Conservation (phyloP, 2,113 vertebrate species). For the Actenoides hombroni region DNA sequence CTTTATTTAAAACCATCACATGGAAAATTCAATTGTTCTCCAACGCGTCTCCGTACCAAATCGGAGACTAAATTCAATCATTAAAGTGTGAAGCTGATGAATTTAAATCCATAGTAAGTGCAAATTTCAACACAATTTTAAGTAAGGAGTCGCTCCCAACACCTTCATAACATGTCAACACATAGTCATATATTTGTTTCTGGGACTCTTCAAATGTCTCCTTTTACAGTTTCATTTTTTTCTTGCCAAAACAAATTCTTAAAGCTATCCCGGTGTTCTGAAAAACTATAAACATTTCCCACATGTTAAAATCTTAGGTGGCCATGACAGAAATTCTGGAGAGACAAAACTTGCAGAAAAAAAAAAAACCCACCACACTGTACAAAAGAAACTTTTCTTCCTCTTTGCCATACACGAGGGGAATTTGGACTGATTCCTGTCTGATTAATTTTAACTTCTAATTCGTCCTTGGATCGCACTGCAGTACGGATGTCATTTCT, state of each 20-base stretch:
- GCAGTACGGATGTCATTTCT: not conserved
- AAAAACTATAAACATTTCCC: slow-evolving; percentile 27
- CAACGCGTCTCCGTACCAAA: not conserved
- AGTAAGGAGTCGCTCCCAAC: slow-evolving; percentile 60
- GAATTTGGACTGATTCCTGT: slow-evolving; percentile 9
- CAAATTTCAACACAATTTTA: slow-evolving; percentile 66
- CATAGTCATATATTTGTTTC: slow-evolving; percentile 69
- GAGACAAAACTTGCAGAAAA: not conserved
- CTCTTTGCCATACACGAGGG: not conserved
- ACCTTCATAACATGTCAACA: slow-evolving; percentile 71
- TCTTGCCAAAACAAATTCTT: slow-evolving; percentile 60
- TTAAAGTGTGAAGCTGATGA: slow-evolving; percentile 60
- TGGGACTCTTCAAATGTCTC: slow-evolving; percentile 65
- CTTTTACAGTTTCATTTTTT: slow-evolving; percentile 48
- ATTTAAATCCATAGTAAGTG: slow-evolving; percentile 64
- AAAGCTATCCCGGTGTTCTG: not conserved
- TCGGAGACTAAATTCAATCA: slow-evolving; percentile 41
- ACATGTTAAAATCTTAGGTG: slow-evolving; percentile 1
- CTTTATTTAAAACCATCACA: slow-evolving; percentile 10
- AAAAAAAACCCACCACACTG: not conserved
- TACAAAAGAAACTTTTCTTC: not conserved
- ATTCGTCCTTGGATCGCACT: slow-evolving; percentile 25
- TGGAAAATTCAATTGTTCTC: slow-evolving; percentile 58
- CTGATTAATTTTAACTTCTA: slow-evolving; percentile 46
- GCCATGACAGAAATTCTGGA: not conserved